These are phyloP conservation scores for Sitta europaea DNA, from an alignment of 2,113 vertebrate genomes.

Conservation along the genomic window DNA sequence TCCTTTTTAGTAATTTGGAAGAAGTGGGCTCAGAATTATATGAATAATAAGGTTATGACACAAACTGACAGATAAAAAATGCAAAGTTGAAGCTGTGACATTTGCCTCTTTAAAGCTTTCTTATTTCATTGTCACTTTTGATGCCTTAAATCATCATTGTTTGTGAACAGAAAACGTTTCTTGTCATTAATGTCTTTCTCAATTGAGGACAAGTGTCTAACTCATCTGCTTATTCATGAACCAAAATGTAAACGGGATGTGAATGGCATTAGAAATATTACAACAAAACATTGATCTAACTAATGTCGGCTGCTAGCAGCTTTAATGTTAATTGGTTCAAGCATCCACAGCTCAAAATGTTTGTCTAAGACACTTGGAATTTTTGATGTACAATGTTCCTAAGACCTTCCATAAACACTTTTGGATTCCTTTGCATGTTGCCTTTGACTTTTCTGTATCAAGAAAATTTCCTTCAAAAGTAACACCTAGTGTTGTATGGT, in stretches of 20 bases:
- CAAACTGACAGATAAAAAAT: not conserved
- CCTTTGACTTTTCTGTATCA: not conserved
- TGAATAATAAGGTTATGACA: not conserved
- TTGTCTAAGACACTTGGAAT: not conserved
- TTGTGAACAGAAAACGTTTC: not conserved
- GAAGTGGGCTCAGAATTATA: not conserved
- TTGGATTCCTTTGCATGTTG: not conserved
- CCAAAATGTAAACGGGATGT: not conserved
- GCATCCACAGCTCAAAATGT: not conserved
- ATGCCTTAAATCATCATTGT: not conserved
- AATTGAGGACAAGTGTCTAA: not conserved
- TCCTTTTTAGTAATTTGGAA: not conserved
- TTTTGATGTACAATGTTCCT: not conserved
- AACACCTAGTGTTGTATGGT: not conserved
- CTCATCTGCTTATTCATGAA: not conserved
- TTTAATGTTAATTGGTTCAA: not conserved
- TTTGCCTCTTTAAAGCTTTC: not conserved
- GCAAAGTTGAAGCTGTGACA: not conserved
- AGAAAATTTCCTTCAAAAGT: not conserved
- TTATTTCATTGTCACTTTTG: not conserved
- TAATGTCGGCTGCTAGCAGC: not conserved
- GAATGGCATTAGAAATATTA: not conserved
- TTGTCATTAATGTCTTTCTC: not conserved
- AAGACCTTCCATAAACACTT: not conserved
- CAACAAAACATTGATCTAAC: not conserved